phyloP scores from a whole-genome alignment of 2,797 vertebrate species.

The Taenioides sp. region DNA sequence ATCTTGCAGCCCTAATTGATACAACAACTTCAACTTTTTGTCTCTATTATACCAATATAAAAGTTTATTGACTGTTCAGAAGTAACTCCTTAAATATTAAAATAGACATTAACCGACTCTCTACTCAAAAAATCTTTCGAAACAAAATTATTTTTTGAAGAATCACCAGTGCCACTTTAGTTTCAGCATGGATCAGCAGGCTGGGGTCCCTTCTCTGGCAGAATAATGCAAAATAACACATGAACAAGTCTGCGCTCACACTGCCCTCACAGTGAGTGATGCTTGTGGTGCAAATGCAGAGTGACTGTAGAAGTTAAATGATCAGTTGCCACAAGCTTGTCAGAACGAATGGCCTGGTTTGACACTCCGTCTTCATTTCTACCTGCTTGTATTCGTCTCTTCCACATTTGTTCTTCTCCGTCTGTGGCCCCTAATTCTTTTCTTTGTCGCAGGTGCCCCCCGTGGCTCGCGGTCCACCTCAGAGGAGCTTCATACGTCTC shows the following conservation, averaged over 20 bases:
- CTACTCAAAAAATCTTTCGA: too few relatives aligned
- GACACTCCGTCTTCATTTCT: conserved; percentile 54
- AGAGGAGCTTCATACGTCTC: conserved; percentile 69
- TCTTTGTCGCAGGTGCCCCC: conserved; percentile 43
- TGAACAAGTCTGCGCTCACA: conserved; percentile 49
- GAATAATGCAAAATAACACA: conserved; percentile 51
- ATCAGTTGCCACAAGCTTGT: conserved; percentile 26
- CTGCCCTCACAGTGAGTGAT: conserved; percentile 33
- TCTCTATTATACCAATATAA: too few relatives aligned
- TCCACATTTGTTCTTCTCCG: conserved; percentile 16
- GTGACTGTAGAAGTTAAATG: conserved; percentile 30
- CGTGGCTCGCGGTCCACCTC: conserved; percentile 66
- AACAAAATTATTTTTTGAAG: too few relatives aligned
- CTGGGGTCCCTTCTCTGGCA: conserved; percentile 43
- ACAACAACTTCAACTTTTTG: too few relatives aligned
- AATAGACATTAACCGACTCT: too few relatives aligned
- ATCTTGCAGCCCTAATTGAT: too few relatives aligned
- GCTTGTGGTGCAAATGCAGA: conserved; percentile 33
- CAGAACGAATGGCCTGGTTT: not conserved
- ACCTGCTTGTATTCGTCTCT: conserved; percentile 25
- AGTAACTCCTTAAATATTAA: too few relatives aligned
- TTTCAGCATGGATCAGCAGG: not conserved
- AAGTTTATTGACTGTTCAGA: too few relatives aligned
- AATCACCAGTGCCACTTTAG: not conserved
- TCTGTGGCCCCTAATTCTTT: conserved; percentile 39